Evolutionary conservation across 2,797 vertebrate species (phyloP).

Genomic region (Diglossa cyanea): DNA sequence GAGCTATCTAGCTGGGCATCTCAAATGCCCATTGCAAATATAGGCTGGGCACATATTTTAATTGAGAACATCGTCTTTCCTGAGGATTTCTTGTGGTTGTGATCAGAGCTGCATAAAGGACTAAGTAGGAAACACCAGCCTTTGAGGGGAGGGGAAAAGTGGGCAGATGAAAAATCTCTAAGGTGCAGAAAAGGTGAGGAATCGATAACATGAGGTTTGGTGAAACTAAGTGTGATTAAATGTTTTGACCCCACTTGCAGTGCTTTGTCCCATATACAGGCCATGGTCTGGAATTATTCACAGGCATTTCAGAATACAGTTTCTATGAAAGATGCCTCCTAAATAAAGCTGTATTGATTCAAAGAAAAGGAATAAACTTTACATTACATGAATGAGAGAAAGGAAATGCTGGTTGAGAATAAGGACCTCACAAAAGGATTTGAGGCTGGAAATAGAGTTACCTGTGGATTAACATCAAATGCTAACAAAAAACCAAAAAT

Average conservation of each 20-base stretch:
- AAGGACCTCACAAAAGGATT: background rate
- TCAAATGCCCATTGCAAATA: background rate
- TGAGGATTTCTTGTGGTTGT: background rate
- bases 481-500: background rate
- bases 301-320: background rate
- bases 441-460: background rate
- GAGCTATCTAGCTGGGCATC: background rate
- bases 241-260: background rate
- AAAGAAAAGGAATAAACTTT: background rate
- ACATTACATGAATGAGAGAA: background rate
- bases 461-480: background rate
- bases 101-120: background rate
- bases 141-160: background rate
- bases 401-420: background rate
- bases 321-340: background rate
- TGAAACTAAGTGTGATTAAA: background rate
- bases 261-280: background rate
- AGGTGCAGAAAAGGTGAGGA: background rate
- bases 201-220: background rate
- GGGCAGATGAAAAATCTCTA: background rate
- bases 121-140: background rate
- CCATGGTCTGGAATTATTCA: background rate
- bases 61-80: background rate
- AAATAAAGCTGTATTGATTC: conserved; percentile 1
- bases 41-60: background rate